A percentile compares a stretch with the other conserved stretches of the same genome.
These are phyloP conservation scores for Okamejei kenojei DNA, from an alignment of 2,797 vertebrate genomes.

Conservation along the genomic window DNA sequence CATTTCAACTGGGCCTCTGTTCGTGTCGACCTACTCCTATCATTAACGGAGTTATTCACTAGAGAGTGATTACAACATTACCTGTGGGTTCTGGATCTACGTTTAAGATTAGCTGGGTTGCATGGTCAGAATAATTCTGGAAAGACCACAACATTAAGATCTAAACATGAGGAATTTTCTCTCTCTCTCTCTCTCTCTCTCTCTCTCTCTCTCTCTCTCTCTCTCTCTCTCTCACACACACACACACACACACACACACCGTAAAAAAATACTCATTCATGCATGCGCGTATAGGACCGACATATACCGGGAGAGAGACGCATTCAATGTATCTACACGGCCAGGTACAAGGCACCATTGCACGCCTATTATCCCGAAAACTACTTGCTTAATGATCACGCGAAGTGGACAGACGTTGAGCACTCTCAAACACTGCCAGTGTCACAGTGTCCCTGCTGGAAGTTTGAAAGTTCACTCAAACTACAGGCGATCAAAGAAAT, in stretches of 20 bases:
- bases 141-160: too few relatives aligned
- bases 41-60: background rate
- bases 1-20: background rate
- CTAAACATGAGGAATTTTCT: background rate
- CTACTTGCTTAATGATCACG: background rate
- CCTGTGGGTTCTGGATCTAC: background rate
- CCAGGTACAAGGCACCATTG: too few relatives aligned
- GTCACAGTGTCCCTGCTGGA: background rate
- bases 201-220: too few relatives aligned
- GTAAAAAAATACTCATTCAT: background rate
- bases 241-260: too few relatives aligned
- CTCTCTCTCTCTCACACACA: too few relatives aligned
- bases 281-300: background rate
- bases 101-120: background rate
- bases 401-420: background rate
- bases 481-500: conserved; percentile 68
- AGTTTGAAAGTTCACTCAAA: background rate
- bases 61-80: background rate
- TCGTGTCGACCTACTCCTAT: background rate
- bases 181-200: too few relatives aligned
- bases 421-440: background rate
- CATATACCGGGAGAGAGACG: background rate
- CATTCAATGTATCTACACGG: background rate
- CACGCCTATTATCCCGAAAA: background rate
- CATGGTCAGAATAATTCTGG: background rate